A percentile compares a stretch with the other conserved stretches of the same genome.
phyloP scores from a whole-genome alignment of 2,113 vertebrate genomes.

The Elephas maximus region DNA sequence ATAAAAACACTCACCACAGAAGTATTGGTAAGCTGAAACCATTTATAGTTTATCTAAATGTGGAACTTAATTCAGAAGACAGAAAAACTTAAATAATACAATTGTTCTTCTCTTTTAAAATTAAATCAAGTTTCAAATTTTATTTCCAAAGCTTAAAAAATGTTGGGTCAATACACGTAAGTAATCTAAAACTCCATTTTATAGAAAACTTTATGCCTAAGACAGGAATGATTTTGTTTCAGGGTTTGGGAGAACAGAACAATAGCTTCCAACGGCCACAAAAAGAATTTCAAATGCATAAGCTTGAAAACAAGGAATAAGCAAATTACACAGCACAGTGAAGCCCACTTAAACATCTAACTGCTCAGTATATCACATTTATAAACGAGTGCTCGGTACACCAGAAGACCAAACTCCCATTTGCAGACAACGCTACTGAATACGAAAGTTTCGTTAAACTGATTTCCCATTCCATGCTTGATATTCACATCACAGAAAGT shows the following conservation, averaged over 20 bases:
- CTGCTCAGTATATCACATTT: slow-evolving; percentile 69
- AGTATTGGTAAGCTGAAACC: not conserved
- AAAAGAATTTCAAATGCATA: slow-evolving; percentile 82
- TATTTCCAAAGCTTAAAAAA: slow-evolving; percentile 44
- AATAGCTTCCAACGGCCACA: slow-evolving; percentile 80
- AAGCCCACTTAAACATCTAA: slow-evolving; percentile 82
- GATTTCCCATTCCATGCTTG: not conserved
- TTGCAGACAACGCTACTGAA: slow-evolving; percentile 61
- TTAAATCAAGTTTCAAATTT: not conserved
- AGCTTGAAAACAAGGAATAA: slow-evolving; percentile 81
- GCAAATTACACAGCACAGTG: slow-evolving; percentile 85
- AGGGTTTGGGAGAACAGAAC: slow-evolving; percentile 66
- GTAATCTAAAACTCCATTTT: slow-evolving; percentile 42
- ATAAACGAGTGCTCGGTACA: slow-evolving; percentile 75
- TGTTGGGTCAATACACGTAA: not conserved
- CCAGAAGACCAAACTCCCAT: slow-evolving; percentile 40
- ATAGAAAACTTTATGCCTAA: not conserved
- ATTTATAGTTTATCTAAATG: not conserved
- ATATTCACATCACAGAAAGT: slow-evolving; percentile 1
- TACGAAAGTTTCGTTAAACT: not conserved
- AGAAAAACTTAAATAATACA: not conserved
- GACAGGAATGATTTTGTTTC: slow-evolving; percentile 63
- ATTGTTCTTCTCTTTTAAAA: slow-evolving; percentile 31
- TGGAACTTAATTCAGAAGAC: slow-evolving; percentile 44
- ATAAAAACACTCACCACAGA: slow-evolving; percentile 47